Evolutionary conservation across 2,797 vertebrate genomes (phyloP).

Genomic region (Melopsittacus undulatus): DNA sequence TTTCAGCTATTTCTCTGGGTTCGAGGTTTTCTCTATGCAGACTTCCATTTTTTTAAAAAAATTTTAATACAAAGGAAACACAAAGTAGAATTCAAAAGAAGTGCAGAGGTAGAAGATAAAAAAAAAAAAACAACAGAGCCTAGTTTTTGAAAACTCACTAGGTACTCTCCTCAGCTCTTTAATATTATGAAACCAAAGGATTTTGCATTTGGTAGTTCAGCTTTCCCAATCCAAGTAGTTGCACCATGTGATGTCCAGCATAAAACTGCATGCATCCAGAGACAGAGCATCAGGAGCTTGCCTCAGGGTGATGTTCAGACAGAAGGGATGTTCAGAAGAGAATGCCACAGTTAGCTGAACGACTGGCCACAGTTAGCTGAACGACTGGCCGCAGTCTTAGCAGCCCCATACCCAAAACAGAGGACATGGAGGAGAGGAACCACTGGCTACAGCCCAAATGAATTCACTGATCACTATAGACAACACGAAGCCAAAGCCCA

Average conservation of each 20-base stretch:
- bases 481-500: neutral
- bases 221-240: neutral
- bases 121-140: neutral
- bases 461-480: accelerated
- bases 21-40: neutral
- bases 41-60: neutral
- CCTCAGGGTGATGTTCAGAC: neutral
- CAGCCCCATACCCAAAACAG: neutral
- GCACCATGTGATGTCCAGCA: accelerated
- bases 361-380: neutral
- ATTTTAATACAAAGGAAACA: neutral
- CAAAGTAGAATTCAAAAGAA: neutral
- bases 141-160: neutral
- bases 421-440: neutral
- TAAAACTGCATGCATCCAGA: neutral
- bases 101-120: neutral
- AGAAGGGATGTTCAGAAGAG: neutral
- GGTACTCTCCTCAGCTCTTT: neutral
- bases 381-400: neutral
- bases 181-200: neutral
- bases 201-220: neutral
- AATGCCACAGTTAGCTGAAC: neutral
- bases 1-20: neutral
- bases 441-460: neutral
- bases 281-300: neutral